Conservation (phyloP, 1,140 invertebrate genomes). For the Euglossa dilemma region DNA sequence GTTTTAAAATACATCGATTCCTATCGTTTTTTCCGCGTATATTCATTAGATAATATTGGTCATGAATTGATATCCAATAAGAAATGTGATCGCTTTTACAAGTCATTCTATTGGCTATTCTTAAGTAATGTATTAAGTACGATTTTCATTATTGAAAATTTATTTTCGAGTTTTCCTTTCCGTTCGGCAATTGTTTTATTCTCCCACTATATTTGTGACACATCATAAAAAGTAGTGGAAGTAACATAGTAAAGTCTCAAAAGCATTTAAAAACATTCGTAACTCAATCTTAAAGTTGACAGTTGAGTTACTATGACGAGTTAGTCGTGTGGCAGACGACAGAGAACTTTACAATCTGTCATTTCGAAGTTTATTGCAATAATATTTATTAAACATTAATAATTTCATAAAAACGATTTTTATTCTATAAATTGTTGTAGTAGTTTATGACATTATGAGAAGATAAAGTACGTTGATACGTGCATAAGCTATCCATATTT, state of each 20-base stretch:
- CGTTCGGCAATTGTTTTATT: not conserved
- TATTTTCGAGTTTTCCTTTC: not conserved
- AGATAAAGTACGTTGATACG: conserved; percentile 18
- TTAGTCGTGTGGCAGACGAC: conserved; percentile 22
- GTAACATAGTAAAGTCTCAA: no score
- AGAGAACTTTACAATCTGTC: conserved; percentile 30
- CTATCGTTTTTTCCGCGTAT: not conserved
- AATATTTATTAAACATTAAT: not conserved
- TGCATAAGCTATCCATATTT: conserved; percentile 31
- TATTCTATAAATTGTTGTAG: not conserved
- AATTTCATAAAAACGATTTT: not conserved
- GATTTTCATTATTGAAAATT: conserved; percentile 26
- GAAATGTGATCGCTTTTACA: not conserved
- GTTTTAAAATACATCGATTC: not conserved
- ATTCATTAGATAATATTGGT: not conserved
- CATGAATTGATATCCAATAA: conserved; percentile 14
- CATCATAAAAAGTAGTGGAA: not conserved
- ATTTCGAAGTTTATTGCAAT: conserved; percentile 6
- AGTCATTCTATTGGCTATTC: conserved; percentile 6
- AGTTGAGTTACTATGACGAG: not conserved
- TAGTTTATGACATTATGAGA: not conserved
- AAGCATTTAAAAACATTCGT: not conserved
- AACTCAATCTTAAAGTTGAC: conserved; percentile 1
- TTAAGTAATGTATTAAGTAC: conserved; percentile 21
- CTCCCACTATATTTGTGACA: not conserved